Conservation (phyloP, 2,888 invertebrate species). For the Chaetogeoica ovagalla region DNA sequence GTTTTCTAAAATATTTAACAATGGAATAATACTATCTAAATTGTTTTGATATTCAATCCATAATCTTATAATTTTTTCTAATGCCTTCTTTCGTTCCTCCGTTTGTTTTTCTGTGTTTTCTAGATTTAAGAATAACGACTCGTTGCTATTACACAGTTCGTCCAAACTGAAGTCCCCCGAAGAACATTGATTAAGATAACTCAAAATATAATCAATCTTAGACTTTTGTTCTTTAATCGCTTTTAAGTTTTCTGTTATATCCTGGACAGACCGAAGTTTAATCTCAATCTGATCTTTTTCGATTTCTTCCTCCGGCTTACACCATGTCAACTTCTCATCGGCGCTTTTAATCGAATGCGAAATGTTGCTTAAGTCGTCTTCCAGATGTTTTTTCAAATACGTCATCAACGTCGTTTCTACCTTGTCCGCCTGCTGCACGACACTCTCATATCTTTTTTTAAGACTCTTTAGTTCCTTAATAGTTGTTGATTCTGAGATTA, state of each 20-base stretch:
- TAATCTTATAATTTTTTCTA: slow-evolving; percentile 22
- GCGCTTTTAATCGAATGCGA: slow-evolving; percentile 79
- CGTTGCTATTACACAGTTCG: neutral
- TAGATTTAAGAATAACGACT: neutral
- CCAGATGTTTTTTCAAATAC: slow-evolving; percentile 84
- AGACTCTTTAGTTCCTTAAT: slow-evolving; percentile 81
- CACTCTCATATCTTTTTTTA: slow-evolving; percentile 81
- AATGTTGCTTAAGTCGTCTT: slow-evolving; percentile 79
- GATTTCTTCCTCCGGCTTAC: slow-evolving; percentile 82
- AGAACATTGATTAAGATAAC: slow-evolving; percentile 60
- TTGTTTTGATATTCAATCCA: slow-evolving; percentile 38
- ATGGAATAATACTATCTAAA: slow-evolving; percentile 16
- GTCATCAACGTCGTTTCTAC: slow-evolving; percentile 74
- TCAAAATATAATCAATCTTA: slow-evolving; percentile 68
- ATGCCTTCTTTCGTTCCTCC: neutral
- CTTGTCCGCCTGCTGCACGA: slow-evolving; percentile 78
- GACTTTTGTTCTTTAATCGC: slow-evolving; percentile 29
- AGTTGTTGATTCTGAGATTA: slow-evolving; percentile 74
- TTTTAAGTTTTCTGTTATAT: slow-evolving; percentile 62
- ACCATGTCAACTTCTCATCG: slow-evolving; percentile 89
- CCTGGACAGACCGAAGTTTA: slow-evolving; percentile 77
- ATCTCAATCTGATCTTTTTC: slow-evolving; percentile 92
- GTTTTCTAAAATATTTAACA: slow-evolving; percentile 27
- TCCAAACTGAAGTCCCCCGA: slow-evolving; percentile 11
- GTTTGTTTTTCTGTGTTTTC: slow-evolving; percentile 35